Conservation (phyloP, 1,140 invertebrate genomes). For the Ylistrum balloti region DNA sequence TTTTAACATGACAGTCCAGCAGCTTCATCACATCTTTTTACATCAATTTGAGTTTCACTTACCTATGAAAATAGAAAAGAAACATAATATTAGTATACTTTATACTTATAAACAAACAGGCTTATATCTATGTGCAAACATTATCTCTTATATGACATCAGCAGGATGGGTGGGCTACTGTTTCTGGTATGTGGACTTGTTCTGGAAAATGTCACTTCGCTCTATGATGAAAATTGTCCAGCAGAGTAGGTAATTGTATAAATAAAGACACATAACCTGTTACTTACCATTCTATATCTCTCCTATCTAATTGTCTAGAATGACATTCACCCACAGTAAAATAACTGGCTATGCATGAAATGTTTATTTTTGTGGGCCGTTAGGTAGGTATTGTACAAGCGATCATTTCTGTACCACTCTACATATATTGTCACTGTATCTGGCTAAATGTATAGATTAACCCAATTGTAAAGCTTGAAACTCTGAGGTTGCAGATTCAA, state of each 20-base stretch:
- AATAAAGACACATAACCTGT: neutral
- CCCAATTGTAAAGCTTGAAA: neutral
- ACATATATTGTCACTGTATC: neutral
- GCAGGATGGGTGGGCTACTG: neutral
- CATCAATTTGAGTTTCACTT: neutral
- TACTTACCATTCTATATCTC: neutral
- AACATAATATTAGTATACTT: neutral
- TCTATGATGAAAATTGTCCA: neutral
- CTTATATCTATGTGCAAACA: too few relatives aligned
- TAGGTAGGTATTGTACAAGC: too few relatives aligned
- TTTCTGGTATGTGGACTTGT: neutral
- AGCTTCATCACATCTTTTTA: neutral
- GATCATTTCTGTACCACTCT: too few relatives aligned
- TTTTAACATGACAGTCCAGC: neutral
- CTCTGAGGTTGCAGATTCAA: conserved; percentile 7
- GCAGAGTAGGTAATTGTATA: neutral
- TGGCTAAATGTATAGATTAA: neutral
- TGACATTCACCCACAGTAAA: neutral
- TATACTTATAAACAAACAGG: neutral
- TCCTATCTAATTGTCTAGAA: neutral
- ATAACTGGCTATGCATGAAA: neutral
- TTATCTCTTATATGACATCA: neutral
- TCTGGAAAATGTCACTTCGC: too few relatives aligned
- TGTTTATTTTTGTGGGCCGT: neutral
- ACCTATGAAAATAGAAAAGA: neutral